Conservation (phyloP, 1,140 invertebrate genomes). For the Tetraneura akinire region DNA sequence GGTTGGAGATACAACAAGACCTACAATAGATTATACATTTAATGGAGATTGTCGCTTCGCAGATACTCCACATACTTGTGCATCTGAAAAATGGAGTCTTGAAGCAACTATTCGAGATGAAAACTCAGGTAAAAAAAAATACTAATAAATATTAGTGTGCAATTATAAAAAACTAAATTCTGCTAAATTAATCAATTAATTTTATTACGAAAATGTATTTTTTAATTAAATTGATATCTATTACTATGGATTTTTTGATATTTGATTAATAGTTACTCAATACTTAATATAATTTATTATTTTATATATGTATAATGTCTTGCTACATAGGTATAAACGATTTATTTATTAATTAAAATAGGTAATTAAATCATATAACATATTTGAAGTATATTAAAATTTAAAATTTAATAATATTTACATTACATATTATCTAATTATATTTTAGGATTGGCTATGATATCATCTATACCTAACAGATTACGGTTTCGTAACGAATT, state of each 20-base stretch:
- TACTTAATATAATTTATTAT: too few species aligned
- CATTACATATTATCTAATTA: background rate
- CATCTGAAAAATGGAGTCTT: conserved; percentile 52
- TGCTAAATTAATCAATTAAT: too few species aligned
- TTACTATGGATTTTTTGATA: too few species aligned
- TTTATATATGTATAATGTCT: too few species aligned
- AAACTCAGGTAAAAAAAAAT: conserved; percentile 54
- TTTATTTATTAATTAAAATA: too few species aligned
- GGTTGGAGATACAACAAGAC: conserved; percentile 52
- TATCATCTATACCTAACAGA: conserved; percentile 52
- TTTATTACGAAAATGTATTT: too few species aligned
- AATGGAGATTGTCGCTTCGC: conserved; percentile 54
- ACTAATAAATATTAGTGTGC: too few species aligned
- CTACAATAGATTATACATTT: conserved; percentile 53
- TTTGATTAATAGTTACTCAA: too few species aligned
- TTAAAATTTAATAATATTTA: background rate
- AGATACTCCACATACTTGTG: conserved; percentile 52
- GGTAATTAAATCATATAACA: background rate
- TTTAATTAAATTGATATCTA: too few species aligned
- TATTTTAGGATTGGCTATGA: conserved; percentile 53
- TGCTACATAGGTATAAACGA: too few species aligned
- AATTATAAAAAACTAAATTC: too few species aligned
- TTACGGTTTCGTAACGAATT: conserved; percentile 53
- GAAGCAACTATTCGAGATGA: conserved; percentile 53
- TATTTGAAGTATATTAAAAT: background rate